Evolutionary conservation across 1,140 invertebrate species (phyloP).

Genomic region (Nylanderia fulva): DNA sequence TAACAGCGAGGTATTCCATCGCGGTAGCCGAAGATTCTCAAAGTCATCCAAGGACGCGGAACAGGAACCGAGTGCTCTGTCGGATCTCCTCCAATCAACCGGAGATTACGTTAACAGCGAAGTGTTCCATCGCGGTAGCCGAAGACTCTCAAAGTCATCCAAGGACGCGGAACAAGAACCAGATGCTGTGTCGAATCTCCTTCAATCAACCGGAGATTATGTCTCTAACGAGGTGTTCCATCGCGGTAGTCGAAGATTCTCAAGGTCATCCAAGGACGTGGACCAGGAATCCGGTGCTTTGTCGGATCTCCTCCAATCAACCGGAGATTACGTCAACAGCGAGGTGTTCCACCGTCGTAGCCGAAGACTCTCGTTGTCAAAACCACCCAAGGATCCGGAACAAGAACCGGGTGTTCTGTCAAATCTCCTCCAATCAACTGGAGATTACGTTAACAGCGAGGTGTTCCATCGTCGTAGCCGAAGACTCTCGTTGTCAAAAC

Average conservation of each 20-base stretch:
- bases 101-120: slow-evolving; percentile 45
- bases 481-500: slow-evolving; percentile 56
- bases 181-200: slow-evolving; percentile 5
- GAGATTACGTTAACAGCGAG: slow-evolving; percentile 32
- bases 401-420: not conserved
- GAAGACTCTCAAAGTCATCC: slow-evolving; percentile 55
- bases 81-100: slow-evolving; percentile 27
- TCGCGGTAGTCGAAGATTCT: slow-evolving; percentile 57
- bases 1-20: slow-evolving; percentile 63
- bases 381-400: slow-evolving; percentile 24
- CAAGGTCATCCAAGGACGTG: no score
- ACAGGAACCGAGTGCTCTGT: not conserved
- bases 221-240: slow-evolving; percentile 61
- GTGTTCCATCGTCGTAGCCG: slow-evolving; percentile 61
- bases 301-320: slow-evolving; percentile 54
- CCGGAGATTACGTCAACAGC: slow-evolving; percentile 51
- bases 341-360: slow-evolving; percentile 67
- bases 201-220: slow-evolving; percentile 33
- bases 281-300: no score
- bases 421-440: slow-evolving; percentile 11
- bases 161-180: slow-evolving; percentile 13
- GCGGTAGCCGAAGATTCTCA: slow-evolving; percentile 55
- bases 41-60: slow-evolving; percentile 41
- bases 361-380: slow-evolving; percentile 62
- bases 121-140: slow-evolving; percentile 60